Conservation (phyloP, 2,888 invertebrate species). For the Ennomos quercinarius region DNA sequence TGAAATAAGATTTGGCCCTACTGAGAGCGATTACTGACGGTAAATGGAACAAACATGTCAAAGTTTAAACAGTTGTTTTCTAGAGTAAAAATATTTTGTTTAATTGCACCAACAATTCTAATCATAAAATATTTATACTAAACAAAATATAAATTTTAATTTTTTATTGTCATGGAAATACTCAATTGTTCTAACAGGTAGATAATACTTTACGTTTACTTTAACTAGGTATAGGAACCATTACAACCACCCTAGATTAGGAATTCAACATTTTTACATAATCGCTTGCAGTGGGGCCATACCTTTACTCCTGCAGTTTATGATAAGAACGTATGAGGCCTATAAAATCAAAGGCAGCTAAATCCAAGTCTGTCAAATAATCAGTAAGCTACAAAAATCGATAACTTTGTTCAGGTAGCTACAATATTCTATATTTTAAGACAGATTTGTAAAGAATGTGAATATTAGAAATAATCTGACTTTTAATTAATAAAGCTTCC, state of each 20-base stretch:
- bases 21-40: slow-evolving; percentile 28
- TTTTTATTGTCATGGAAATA: slow-evolving; percentile 38
- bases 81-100: background rate
- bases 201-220: slow-evolving; percentile 7
- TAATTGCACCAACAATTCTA: slow-evolving; percentile 9
- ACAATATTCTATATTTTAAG: too few relatives aligned
- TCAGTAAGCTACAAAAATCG: too few relatives aligned
- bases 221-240: slow-evolving; percentile 8
- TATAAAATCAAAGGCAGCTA: too few relatives aligned
- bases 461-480: too few relatives aligned
- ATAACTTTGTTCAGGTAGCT: too few relatives aligned
- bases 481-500: too few relatives aligned
- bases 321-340: slow-evolving; percentile 38
- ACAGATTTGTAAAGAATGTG: too few relatives aligned
- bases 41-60: too few relatives aligned
- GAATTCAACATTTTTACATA: slow-evolving; percentile 5
- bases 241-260: background rate
- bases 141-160: background rate
- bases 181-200: slow-evolving; percentile 18
- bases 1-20: slow-evolving; percentile 14
- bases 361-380: too few relatives aligned
- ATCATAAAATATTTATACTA: background rate
- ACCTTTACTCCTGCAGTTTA: slow-evolving; percentile 21
- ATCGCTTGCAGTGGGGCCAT: slow-evolving; percentile 36
- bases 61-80: too few relatives aligned